Evolutionary conservation across 2,113 vertebrate species (phyloP).

Genomic region (Kryptolebias marmoratus): DNA sequence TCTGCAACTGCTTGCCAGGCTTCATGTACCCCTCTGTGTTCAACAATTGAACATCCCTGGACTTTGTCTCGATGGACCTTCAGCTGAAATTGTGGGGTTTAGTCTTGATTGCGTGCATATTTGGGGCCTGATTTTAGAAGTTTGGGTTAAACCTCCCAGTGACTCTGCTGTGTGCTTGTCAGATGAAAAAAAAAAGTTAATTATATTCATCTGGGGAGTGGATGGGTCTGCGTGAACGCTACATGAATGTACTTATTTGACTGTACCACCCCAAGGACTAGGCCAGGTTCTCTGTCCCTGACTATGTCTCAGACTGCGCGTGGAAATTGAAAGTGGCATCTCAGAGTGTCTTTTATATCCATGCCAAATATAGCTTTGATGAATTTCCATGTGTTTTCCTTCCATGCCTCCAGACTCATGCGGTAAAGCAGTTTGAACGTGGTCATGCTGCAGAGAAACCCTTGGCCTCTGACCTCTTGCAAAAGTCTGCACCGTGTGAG

Average conservation of each 20-base stretch:
- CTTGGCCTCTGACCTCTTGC: conserved; percentile 70
- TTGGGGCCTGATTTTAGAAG: conserved; percentile 74
- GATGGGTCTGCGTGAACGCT: conserved; percentile 72
- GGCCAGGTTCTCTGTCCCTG: conserved; percentile 71
- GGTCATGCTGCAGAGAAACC: conserved; percentile 69
- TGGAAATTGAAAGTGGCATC: conserved; percentile 81
- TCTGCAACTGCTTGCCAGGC: conserved; percentile 59
- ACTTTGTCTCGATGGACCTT: conserved; percentile 76
- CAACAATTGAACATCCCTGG: conserved; percentile 74
- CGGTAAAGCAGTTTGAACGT: conserved; percentile 60
- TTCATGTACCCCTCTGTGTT: conserved; percentile 65
- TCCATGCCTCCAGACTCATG: conserved; percentile 46
- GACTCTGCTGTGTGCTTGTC: conserved; percentile 75
- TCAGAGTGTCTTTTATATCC: conserved; percentile 77
- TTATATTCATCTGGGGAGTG: conserved; percentile 78
- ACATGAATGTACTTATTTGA: conserved; percentile 75
- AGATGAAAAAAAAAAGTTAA: conserved; percentile 70
- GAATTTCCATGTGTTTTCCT: conserved; percentile 63
- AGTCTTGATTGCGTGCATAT: conserved; percentile 79
- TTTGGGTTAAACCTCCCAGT: conserved; percentile 76
- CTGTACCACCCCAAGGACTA: conserved; percentile 72
- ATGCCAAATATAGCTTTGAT: conserved; percentile 70
- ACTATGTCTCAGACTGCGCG: conserved; percentile 63
- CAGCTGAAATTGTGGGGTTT: conserved; percentile 73
- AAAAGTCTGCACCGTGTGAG: conserved; percentile 69